Evolutionary conservation across 2,797 vertebrate species (phyloP).

Genomic region (Antennarius maculatus): DNA sequence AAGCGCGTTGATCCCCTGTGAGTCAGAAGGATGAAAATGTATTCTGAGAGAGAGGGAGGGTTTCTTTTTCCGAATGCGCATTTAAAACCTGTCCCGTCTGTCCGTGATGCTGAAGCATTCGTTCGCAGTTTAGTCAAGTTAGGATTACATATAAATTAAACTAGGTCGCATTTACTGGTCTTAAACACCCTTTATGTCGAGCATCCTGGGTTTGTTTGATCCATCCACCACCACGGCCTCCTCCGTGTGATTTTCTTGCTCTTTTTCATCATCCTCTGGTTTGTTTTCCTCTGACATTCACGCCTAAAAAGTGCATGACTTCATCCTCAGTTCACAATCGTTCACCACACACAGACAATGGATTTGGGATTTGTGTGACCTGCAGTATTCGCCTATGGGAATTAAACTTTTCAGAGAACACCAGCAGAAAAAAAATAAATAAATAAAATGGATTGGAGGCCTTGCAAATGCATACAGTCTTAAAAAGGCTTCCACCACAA

Average conservation of each 20-base stretch:
- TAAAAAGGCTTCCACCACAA: neutral
- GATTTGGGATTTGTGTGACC: neutral
- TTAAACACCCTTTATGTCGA: no score
- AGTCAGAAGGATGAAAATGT: slow-evolving; percentile 21
- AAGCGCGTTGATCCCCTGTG: slow-evolving; percentile 30
- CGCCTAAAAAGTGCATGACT: no score
- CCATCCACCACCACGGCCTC: no score
- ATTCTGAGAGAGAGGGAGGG: slow-evolving; percentile 23
- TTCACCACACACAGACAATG: neutral
- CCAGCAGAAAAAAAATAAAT: neutral
- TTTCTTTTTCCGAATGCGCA: slow-evolving; percentile 21
- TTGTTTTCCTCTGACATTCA: no score
- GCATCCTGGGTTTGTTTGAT: no score
- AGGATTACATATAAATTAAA: no score
- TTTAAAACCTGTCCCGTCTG: slow-evolving; percentile 24
- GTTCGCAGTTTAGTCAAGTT: neutral
- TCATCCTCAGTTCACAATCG: neutral
- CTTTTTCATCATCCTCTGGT: no score
- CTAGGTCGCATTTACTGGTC: no score
- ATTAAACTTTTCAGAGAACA: neutral
- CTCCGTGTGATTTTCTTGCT: no score
- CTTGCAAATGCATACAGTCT: neutral
- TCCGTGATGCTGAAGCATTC: slow-evolving; percentile 11
- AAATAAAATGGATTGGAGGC: no score
- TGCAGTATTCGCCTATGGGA: neutral